Percentiles rank a stretch among this genome's conserved stretches.
Evolutionary conservation across 1,140 invertebrate genomes (phyloP).

Genomic region (Melitaea cinxia): DNA sequence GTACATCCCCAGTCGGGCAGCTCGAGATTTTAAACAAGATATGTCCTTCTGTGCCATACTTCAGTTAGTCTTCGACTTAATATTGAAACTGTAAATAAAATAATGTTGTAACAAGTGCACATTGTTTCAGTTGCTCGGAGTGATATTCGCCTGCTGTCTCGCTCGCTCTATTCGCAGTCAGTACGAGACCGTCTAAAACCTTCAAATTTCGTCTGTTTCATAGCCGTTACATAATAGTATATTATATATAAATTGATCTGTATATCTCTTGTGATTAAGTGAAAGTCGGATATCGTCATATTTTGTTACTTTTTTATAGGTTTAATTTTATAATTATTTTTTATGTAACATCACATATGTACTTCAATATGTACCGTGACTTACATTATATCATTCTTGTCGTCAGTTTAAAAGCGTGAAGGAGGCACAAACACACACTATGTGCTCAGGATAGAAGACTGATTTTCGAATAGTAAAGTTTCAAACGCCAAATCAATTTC

Average conservation of each 20-base stretch:
- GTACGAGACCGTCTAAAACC: conserved; percentile 92
- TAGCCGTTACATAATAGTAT: conserved; percentile 22
- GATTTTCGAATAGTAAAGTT: conserved; percentile 68
- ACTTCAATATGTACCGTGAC: background rate
- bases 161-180: conserved; percentile 94
- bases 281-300: conserved; percentile 16
- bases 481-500: conserved; percentile 51
- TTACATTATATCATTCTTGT: background rate
- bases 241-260: conserved; percentile 16
- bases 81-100: no score
- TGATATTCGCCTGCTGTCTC: conserved; percentile 94
- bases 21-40: no score
- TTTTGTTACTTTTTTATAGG: conserved; percentile 24
- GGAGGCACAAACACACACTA: conserved; percentile 23
- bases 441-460: conserved; percentile 75
- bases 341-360: conserved; percentile 8
- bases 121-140: conserved; percentile 90
- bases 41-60: no score
- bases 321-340: background rate
- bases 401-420: background rate
- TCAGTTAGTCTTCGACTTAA: no score
- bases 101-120: no score
- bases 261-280: conserved; percentile 18
- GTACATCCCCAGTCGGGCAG: no score
- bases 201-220: background rate